Base-by-base conservation (phyloP, 2,888 invertebrate species). In the Leucophenga montana region DNA sequence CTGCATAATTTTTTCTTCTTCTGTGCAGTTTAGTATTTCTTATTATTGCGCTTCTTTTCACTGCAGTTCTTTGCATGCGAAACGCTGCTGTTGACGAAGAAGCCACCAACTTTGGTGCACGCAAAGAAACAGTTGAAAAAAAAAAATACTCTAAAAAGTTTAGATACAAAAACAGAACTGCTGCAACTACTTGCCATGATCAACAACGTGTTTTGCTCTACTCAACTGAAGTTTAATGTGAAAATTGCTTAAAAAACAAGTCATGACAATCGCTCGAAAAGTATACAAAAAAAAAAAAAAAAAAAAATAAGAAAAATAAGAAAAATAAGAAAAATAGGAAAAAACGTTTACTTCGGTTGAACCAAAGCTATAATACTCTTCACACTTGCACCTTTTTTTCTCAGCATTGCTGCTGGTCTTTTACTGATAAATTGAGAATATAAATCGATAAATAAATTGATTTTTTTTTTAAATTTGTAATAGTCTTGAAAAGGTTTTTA, bases 191-290 rank as follows among this genome's bases (percentile, higher is more conserved):
- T 62, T 22, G 16, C 22, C 5, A 64, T 81, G 82, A 81, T 81
- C 83, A 82, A 81, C 83, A 81, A 84, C 84, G 75, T 84, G 81
- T 82, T 83, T 84, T 80, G 82, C 78, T 77, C 73, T 73, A 71
- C 73, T 71, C 71, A 78, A 70, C 72, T 70, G 69, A 78, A 77
- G 79, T 76, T 78, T 73, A 70, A 70, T 77, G 79, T 70, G 81
- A 73, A 78, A 82, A 80, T 77, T 75, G 77, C 72, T 71, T 50
- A 56, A 61, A 57, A 64, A 64, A 64, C 48, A 22, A 46, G 48
- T 64, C 62, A 64, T 46, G 62, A 64, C 20, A 46, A 61, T 61
- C 39, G 61, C 33, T 22, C 8, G 33, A 48, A 48, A 48, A 48
- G 48, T 4, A 48, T n/a, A 13, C 5, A 48, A 48, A 48, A 48